Percentiles rank a stretch among this genome's conserved stretches.
Evolutionary conservation across 2,113 vertebrate genomes (phyloP).

Genomic region (Equus przewalskii): DNA sequence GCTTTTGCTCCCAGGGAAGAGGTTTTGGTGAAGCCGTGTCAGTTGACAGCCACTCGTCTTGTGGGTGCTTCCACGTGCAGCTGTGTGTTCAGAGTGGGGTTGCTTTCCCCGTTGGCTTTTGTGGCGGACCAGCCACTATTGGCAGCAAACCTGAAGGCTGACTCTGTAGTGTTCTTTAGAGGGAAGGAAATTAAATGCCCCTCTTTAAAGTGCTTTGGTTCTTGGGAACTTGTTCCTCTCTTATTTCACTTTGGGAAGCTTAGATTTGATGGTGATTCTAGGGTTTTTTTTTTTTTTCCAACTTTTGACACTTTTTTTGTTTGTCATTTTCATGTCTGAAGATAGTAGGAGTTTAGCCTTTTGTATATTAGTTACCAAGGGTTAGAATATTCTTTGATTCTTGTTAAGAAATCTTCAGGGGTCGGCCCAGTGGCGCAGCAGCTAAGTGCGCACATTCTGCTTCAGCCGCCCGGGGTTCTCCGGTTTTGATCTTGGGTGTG

Average conservation of each 20-base stretch:
- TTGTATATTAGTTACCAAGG: neutral
- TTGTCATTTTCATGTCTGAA: slow-evolving; percentile 17
- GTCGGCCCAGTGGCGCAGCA: too few relatives aligned
- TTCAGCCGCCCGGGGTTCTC: too few relatives aligned
- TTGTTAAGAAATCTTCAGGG: neutral
- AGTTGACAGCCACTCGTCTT: neutral
- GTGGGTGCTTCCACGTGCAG: slow-evolving; percentile 36
- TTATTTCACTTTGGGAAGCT: neutral
- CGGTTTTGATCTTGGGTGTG: too few relatives aligned
- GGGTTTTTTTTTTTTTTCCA: neutral
- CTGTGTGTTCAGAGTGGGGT: neutral
- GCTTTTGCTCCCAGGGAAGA: slow-evolving; percentile 8
- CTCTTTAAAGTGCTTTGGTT: neutral
- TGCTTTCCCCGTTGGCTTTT: neutral
- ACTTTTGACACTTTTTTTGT: neutral
- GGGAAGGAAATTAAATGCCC: neutral
- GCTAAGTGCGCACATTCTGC: too few relatives aligned
- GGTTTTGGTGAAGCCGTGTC: neutral
- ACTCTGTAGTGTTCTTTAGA: neutral
- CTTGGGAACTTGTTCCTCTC: neutral
- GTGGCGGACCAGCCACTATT: neutral
- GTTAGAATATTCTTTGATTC: neutral
- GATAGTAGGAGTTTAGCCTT: neutral
- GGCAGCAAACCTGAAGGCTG: neutral
- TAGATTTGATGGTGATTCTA: neutral